A percentile compares a stretch with the other conserved stretches of the same genome.
phyloP scores from a whole-genome alignment of 2,113 vertebrate genomes.

The Colossoma macropomum region DNA sequence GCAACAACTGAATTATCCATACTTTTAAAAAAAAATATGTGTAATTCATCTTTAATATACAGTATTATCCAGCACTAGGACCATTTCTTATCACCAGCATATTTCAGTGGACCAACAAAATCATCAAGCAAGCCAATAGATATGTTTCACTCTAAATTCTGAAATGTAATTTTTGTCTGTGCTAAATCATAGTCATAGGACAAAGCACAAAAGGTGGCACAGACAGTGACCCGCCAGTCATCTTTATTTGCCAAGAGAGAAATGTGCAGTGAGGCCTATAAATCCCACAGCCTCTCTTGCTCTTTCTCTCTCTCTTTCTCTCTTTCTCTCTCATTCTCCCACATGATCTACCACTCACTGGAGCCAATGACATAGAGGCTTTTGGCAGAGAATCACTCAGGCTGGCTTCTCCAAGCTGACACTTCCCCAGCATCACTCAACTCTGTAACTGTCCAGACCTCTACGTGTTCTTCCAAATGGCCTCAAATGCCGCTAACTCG shows the following conservation, averaged over 20 bases:
- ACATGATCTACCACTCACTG: background rate
- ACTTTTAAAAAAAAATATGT: too few species aligned
- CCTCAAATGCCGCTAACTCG: background rate
- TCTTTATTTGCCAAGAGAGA: background rate
- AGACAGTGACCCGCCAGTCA: background rate
- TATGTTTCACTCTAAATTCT: background rate
- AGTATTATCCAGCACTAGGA: background rate
- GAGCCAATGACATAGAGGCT: background rate
- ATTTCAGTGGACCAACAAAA: background rate
- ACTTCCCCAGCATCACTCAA: background rate
- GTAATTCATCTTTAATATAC: too few species aligned
- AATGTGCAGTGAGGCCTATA: background rate
- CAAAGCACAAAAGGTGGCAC: background rate
- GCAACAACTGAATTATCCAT: too few species aligned
- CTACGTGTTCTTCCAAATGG: background rate
- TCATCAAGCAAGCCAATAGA: too few species aligned
- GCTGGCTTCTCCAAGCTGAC: background rate
- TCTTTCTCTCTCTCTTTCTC: slow-evolving; percentile 21
- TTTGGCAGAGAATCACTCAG: slow-evolving; percentile 1
- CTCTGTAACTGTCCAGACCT: background rate
- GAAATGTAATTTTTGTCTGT: background rate
- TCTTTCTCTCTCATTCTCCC: background rate
- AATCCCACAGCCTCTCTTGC: background rate
- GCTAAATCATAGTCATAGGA: background rate
- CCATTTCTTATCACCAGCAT: background rate